phyloP scores from a whole-genome alignment of 2,113 vertebrate species.

The Colistium nudipinnis region DNA sequence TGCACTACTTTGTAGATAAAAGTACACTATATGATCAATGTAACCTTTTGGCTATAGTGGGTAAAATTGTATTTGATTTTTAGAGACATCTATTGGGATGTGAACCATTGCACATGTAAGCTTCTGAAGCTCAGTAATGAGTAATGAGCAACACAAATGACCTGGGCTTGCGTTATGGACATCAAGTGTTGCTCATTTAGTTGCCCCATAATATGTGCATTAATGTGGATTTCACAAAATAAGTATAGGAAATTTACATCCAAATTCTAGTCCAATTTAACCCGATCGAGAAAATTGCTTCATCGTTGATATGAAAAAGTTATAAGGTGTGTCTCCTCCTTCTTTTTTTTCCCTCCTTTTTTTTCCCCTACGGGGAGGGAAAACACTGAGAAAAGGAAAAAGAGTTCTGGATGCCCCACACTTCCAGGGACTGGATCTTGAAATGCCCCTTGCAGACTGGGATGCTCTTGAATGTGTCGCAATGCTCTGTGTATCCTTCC shows the following conservation, averaged over 20 bases:
- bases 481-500: slow-evolving; percentile 79
- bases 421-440: slow-evolving; percentile 86
- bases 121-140: neutral
- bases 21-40: no score
- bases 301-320: neutral
- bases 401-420: slow-evolving; percentile 85
- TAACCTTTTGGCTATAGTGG: neutral
- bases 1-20: no score
- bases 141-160: neutral
- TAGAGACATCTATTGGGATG: neutral
- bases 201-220: neutral
- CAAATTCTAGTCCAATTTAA: slow-evolving; percentile 7
- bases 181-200: neutral
- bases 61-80: no score
- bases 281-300: neutral
- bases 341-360: neutral
- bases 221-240: slow-evolving; percentile 9
- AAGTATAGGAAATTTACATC: slow-evolving; percentile 17
- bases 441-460: slow-evolving; percentile 85
- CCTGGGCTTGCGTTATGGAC: neutral
- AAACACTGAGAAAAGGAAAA: slow-evolving; percentile 49
- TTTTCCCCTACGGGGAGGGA: slow-evolving; percentile 18
- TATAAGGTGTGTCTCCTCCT: neutral
- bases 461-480: slow-evolving; percentile 87
- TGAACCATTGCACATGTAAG: neutral